Evolutionary conservation across 2,888 invertebrate genomes (phyloP).

Genomic region (Kryphioiulus occultus): DNA sequence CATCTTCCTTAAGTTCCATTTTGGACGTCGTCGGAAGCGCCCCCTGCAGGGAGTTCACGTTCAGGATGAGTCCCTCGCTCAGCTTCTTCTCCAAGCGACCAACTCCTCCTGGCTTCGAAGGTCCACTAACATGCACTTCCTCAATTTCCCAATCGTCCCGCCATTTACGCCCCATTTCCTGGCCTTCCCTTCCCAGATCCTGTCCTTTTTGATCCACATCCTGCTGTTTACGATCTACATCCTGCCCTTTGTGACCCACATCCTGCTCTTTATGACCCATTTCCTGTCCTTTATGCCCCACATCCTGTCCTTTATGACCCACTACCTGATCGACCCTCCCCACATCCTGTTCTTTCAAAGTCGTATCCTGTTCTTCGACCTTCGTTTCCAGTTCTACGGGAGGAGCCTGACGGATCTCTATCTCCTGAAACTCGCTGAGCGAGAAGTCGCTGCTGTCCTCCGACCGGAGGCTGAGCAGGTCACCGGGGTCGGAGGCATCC

Average conservation of each 20-base stretch:
- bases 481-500: conserved; percentile 1
- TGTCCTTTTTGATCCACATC: not conserved
- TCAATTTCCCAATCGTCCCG: not conserved
- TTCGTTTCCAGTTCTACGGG: not conserved
- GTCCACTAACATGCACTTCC: not conserved
- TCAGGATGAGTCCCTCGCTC: not conserved
- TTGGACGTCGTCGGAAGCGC: not conserved
- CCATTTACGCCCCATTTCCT: not conserved
- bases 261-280: not conserved
- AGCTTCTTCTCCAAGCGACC: not conserved
- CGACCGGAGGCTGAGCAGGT: conserved; percentile 21
- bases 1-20: too few species aligned
- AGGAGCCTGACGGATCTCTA: conserved; percentile 11
- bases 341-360: not conserved
- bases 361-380: too few species aligned
- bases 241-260: not conserved
- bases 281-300: not conserved
- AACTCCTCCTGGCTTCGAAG: not conserved
- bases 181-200: not conserved
- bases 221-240: not conserved
- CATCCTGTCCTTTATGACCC: not conserved
- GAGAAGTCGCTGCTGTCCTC: conserved; percentile 44
- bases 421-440: conserved; percentile 45
- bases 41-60: not conserved
- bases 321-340: not conserved